A percentile compares a stretch with the other conserved stretches of the same genome.
Evolutionary conservation across 2,888 invertebrate genomes (phyloP).

Genomic region (Nematopogon swammerdamellus): DNA sequence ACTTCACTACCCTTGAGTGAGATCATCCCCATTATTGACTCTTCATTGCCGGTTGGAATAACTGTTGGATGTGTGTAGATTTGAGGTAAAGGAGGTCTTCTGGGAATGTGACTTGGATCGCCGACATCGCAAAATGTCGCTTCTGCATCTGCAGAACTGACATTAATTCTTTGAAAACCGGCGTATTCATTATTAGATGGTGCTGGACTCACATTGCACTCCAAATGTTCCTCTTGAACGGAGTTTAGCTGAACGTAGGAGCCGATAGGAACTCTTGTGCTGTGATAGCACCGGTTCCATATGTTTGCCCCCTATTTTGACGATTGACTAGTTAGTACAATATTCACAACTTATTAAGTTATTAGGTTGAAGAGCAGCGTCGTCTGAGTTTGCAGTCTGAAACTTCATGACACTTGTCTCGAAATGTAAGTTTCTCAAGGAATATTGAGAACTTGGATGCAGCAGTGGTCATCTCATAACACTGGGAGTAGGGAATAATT

Average conservation of each 20-base stretch:
- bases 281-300: constrained; percentile 48
- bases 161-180: background rate
- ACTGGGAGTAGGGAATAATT: background rate
- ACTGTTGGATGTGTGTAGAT: constrained; percentile 20
- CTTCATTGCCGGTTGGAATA: constrained; percentile 23
- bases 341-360: background rate
- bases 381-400: constrained; percentile 10
- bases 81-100: constrained; percentile 30
- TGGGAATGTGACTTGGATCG: constrained; percentile 37
- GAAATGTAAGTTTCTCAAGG: constrained; percentile 36
- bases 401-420: constrained; percentile 26
- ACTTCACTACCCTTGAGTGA: constrained; percentile 41
- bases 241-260: constrained; percentile 26
- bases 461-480: constrained; percentile 18
- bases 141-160: background rate
- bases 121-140: constrained; percentile 24
- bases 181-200: background rate
- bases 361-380: background rate
- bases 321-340: background rate
- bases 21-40: constrained; percentile 41
- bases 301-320: constrained; percentile 34
- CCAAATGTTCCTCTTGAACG: background rate
- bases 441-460: constrained; percentile 28
- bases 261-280: constrained; percentile 32
- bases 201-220: background rate